Base-by-base conservation (phyloP, 2,888 invertebrate species). In the Apomyelois bistriatella region DNA sequence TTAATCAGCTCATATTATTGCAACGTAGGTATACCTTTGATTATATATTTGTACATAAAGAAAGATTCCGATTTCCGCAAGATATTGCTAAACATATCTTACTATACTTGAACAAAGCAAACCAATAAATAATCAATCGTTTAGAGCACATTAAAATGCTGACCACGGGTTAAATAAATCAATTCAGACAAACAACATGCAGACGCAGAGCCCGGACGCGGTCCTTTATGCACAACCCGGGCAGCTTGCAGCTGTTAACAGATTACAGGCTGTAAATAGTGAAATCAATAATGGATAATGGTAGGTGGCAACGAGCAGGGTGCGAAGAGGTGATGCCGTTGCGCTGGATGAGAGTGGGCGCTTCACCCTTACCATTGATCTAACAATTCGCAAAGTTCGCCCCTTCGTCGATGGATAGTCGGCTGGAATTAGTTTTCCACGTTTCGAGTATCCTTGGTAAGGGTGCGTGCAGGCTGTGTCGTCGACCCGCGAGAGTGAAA, bases 401-500 rank as follows among this genome's bases (percentile, higher is more conserved):
- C 13, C 13, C 17, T 7, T 10, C n/a, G 32, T 16, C 15, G 35
- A 1, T 12, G 51, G 32, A 41, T 16, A 42, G n/a, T 35, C 30
- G 30, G 12, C 13, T 22, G 42, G 12, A 53, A 32, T 37, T 40
- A 43, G 36, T 56, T 62, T 53, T 28, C 37, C 52, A 48, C 47
- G 48, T 56, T 51, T 76, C 79, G 81, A 83, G 79, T 71, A 70
- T 65, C 63, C 55, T 56, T 59, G 71, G 86, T 85, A 84, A 75
- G 85, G 88, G 85, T 74, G 75, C 67, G 65, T 79, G 69, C 78
- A 76, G 77, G 74, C 80, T 79, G 78, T 82, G 89, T 87, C 89
- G 87, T 74, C 84, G 89, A 89, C 88, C 85, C 73, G 82, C 76
- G 86, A 85, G 85, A 88, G 88, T 86, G 87, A 85, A 87, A 85